These are phyloP conservation scores for Chionis minor DNA, from an alignment of 2,113 vertebrate genomes.

Conservation along the genomic window DNA sequence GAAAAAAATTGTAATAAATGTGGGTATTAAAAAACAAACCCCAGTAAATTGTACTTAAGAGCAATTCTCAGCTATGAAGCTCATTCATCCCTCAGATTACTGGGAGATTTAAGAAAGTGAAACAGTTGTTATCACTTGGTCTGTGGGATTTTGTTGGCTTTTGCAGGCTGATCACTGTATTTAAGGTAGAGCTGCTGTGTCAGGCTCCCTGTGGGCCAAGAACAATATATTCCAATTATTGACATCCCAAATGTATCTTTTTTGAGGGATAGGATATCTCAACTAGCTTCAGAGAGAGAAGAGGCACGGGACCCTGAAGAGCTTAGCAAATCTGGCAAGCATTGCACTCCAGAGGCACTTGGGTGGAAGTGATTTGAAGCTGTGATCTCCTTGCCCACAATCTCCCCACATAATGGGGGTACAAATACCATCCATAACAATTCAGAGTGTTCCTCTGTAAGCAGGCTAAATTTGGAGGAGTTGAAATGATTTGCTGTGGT, in stretches of 20 bases:
- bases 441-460: neutral
- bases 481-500: neutral
- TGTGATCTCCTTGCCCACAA: neutral
- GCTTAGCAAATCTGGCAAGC: neutral
- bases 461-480: neutral
- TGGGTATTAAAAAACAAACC: constrained; percentile 31
- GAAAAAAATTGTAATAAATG: neutral
- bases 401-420: neutral
- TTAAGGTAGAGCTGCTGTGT: constrained; percentile 57
- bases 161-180: constrained; percentile 25
- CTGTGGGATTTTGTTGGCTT: constrained; percentile 57
- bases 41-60: constrained; percentile 20
- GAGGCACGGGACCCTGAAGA: neutral
- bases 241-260: neutral
- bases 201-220: constrained; percentile 34
- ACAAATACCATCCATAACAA: neutral
- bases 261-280: neutral
- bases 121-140: constrained; percentile 67
- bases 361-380: neutral
- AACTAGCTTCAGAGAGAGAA: neutral
- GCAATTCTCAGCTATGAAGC: constrained; percentile 32
- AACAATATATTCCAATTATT: constrained; percentile 22
- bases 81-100: constrained; percentile 64
- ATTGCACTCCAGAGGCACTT: neutral
- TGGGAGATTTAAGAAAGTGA: constrained; percentile 63